Conservation (phyloP, 2,888 invertebrate genomes). For the Arge pagana region DNA sequence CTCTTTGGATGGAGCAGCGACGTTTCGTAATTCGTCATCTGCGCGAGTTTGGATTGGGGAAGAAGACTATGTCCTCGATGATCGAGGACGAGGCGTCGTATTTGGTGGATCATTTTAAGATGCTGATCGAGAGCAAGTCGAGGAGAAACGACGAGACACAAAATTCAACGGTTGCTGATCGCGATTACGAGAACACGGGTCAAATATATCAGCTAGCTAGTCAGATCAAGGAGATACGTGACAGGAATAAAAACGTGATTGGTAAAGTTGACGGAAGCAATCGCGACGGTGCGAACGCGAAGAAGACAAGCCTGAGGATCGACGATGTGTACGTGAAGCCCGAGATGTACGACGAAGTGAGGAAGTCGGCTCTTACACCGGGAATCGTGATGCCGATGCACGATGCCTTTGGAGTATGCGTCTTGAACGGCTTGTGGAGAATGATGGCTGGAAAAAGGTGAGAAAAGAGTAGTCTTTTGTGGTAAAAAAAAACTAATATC, state of each 20-base stretch:
- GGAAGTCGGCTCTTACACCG: constrained; percentile 35
- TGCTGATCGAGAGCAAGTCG: constrained; percentile 28
- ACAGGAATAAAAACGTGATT: constrained; percentile 27
- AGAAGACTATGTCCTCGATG: constrained; percentile 74
- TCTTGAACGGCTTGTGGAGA: constrained; percentile 80
- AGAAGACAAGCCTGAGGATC: constrained; percentile 28
- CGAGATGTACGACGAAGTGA: constrained; percentile 43
- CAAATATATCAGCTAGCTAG: constrained; percentile 43
- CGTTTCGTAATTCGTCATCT: constrained; percentile 77
- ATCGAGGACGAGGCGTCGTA: constrained; percentile 72
- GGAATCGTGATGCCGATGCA: constrained; percentile 69
- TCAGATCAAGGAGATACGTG: constrained; percentile 11
- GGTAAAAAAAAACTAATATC: neutral
- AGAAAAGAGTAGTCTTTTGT: constrained; percentile 1
- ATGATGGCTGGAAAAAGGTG: constrained; percentile 75
- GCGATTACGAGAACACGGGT: constrained; percentile 28
- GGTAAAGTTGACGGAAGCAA: constrained; percentile 1
- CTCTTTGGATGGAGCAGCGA: constrained; percentile 76
- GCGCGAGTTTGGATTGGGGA: constrained; percentile 82
- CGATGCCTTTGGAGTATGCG: constrained; percentile 75
- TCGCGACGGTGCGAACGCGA: neutral
- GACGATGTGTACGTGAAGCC: constrained; percentile 50
- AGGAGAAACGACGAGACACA: neutral
- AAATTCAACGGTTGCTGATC: neutral
- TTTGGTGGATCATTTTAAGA: constrained; percentile 64